A percentile compares a stretch with the other conserved stretches of the same genome.
phyloP scores from a whole-genome alignment of 2,888 invertebrate genomes.

The Hypercompe scribonia region DNA sequence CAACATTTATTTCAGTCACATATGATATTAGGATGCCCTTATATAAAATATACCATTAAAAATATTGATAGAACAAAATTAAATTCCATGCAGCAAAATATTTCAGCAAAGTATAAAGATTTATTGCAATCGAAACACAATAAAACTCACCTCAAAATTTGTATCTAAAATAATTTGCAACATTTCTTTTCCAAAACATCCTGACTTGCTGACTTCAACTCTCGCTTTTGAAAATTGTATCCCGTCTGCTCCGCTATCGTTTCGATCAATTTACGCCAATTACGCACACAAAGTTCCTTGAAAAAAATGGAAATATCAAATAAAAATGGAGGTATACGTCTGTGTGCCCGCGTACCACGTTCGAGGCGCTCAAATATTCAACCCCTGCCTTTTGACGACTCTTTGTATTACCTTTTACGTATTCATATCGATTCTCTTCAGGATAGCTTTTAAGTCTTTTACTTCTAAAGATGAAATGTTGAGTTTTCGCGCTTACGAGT shows the following conservation, averaged over 20 bases:
- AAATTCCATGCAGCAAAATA: neutral
- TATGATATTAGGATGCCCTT: neutral
- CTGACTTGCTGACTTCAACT: slow-evolving; percentile 6
- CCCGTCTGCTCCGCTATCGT: slow-evolving; percentile 40
- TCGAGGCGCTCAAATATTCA: slow-evolving; percentile 66
- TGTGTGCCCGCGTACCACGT: slow-evolving; percentile 38
- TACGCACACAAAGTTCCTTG: slow-evolving; percentile 49
- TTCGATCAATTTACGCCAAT: slow-evolving; percentile 65
- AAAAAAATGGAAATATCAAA: slow-evolving; percentile 56
- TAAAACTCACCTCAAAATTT: slow-evolving; percentile 1
- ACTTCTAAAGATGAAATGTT: slow-evolving; percentile 41
- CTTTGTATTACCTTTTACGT: slow-evolving; percentile 61
- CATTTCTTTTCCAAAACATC: slow-evolving; percentile 1
- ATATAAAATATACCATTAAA: neutral
- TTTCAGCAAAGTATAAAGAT: neutral
- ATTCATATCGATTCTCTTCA: slow-evolving; percentile 49
- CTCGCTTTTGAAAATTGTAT: slow-evolving; percentile 2
- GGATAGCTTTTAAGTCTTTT: slow-evolving; percentile 52
- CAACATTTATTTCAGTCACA: too few species aligned
- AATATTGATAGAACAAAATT: neutral
- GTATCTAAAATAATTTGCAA: slow-evolving; percentile 8
- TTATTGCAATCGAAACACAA: neutral
- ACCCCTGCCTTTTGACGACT: slow-evolving; percentile 58
- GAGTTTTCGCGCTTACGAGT: slow-evolving; percentile 29
- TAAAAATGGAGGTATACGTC: slow-evolving; percentile 54